Base-by-base conservation (phyloP, 1,140 invertebrate genomes). In the Hyposmocoma kahamanoa region DNA sequence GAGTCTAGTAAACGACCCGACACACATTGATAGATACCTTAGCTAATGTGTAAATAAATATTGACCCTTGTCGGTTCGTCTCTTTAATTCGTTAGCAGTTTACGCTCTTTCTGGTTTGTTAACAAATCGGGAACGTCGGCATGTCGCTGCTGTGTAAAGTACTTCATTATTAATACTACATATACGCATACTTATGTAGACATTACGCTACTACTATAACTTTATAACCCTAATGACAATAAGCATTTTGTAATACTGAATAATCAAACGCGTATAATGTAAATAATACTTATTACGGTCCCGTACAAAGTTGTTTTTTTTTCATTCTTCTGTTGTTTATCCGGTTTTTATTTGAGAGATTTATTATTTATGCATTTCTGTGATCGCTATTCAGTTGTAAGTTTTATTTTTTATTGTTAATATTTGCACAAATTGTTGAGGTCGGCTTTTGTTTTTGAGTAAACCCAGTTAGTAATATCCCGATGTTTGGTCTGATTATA, bases 301-400 rank as follows among this genome's bases (percentile, higher is more conserved):
- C 49, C 60, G 60, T 74, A 72, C 66, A 70, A 70, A 70, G 22
- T 59, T 50, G 43, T 55, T 51, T 48, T 47, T 39, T 28, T 32
- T 26, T 41, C 32, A 22, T 50, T 54, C 15, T 44, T 46, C 60
- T 55, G 55, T 61, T 51, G 53, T 60, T 49, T 57, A 47, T 44
- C 47, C 59, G 21, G 50, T 63, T 59, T 52, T 55, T 56, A 58
- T 64, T 61, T 67, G 66, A 69, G 59, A 76, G 59, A 56, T 76
- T 72, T 78, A 67, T 76, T 68, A 61, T 73, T 59, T 67, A 72
- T 72, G 73, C 71, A 77, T 81, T 76, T 84, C 80, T 81, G 75
- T 84, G 73, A 83, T 81, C 66, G 45, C 59, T 66, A 53, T 66
- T 67, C 67, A 66, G 52, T 67, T 61, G 44, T 74, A 65, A 62